Base-by-base conservation (phyloP, 1,140 invertebrate genomes). In the Spodoptera frugiperda region DNA sequence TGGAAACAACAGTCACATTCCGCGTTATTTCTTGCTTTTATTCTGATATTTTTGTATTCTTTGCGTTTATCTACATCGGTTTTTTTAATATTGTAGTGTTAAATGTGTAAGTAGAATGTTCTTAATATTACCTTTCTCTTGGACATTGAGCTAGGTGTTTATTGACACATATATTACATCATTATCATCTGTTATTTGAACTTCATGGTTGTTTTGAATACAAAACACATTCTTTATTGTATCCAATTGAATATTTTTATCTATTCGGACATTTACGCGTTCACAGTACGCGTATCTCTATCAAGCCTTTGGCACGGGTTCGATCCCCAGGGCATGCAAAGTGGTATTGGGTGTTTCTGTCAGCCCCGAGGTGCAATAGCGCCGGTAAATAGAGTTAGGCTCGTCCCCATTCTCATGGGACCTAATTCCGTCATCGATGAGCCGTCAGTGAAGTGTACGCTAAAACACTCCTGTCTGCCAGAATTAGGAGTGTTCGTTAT, bases 281-380 rank as follows among this genome's bases (percentile, higher is more conserved):
- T 39, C 9, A 1, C 33, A 39, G 33, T 39, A 39, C 9, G 1
- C 33, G 33, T 10, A 5, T 17, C 33, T 10, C n/a, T 61, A 17
- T n/a, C 57, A 11, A 17, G 1, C 51, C 54, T 55, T 39, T 39
- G 57, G 57, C 17, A 61, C 2, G n/a, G 30, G 33, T 39, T 61
- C 33, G 30, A 61, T 61, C 57, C n/a, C 57, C 57, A 17, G 30
- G 57, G 57, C 33, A 39, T 61, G n/a, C 57, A 61, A 44, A 61
- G 57, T 61, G n/a, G 57, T 44, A 61, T 39, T 61, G 57, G 57
- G 57, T 61, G 57, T 61, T 61, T 44, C 57, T 61, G 57, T 61
- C 57, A 61, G 33, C 57, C 30, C 30, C 25, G n/a, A 61, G 57
- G 57, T 61, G 57, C 57, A 61, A 61, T 61, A 15, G 57, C 30